Percentiles rank a stretch among this genome's conserved stretches.
These are phyloP conservation scores for Microtus richardsoni DNA, from an alignment of 2,113 vertebrate species.

Conservation along the genomic window DNA sequence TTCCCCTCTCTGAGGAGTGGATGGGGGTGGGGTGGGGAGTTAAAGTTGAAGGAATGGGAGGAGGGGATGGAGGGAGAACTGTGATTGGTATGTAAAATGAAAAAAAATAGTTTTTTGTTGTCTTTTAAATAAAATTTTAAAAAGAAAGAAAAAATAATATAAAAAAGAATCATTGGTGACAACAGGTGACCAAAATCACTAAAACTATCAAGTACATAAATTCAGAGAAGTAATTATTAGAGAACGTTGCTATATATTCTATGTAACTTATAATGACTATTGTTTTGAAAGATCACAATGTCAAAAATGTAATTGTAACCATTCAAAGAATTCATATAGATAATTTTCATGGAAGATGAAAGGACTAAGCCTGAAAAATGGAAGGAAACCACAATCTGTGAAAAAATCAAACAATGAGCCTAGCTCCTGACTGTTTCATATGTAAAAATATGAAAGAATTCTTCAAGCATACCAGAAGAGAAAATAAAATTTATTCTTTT, in stretches of 20 bases:
- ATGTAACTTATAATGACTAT: background rate
- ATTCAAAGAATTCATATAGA: background rate
- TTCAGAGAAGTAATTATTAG: background rate
- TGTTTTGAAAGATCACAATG: background rate
- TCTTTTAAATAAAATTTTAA: too few relatives aligned
- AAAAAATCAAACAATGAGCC: constrained; percentile 44
- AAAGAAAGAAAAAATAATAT: too few relatives aligned
- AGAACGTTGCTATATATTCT: background rate
- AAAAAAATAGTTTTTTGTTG: too few relatives aligned
- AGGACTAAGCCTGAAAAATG: constrained; percentile 4
- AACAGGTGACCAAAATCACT: background rate
- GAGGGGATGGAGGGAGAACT: too few relatives aligned
- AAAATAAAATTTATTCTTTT: constrained; percentile 2
- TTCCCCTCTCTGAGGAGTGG: too few relatives aligned
- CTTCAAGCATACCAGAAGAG: background rate
- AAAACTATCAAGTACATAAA: background rate
- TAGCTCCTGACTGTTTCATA: constrained; percentile 13
- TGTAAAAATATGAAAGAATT: constrained; percentile 37
- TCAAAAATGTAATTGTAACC: background rate
- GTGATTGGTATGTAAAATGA: too few relatives aligned
- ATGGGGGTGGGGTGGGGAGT: too few relatives aligned
- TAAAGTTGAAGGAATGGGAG: too few relatives aligned
- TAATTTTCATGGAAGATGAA: background rate
- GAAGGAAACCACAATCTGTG: background rate
- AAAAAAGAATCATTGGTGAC: background rate